phyloP scores from a whole-genome alignment of 2,797 vertebrate species.

The Danionella dracula region DNA sequence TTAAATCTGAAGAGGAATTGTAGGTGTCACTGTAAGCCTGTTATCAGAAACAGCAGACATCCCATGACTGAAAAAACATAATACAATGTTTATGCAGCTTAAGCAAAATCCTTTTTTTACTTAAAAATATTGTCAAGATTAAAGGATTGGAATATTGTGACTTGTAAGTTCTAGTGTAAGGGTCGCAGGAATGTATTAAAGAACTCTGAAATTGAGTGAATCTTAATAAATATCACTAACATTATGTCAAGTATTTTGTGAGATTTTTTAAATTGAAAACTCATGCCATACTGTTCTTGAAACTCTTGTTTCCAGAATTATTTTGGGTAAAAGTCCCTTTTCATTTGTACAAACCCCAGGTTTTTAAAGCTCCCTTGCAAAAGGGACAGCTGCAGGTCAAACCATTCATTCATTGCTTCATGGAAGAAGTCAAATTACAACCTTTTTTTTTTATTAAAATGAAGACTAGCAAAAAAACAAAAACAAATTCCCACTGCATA shows the following conservation, averaged over 20 bases:
- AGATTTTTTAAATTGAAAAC: too few species aligned
- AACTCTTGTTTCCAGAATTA: neutral
- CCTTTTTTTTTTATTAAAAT: too few species aligned
- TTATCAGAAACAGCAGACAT: neutral
- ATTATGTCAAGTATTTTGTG: too few species aligned
- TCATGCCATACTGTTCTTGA: neutral
- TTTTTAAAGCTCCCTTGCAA: too few species aligned
- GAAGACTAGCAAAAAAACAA: too few species aligned
- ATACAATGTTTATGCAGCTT: constrained; percentile 1
- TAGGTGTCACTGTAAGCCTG: neutral
- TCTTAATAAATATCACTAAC: too few species aligned
- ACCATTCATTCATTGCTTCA: too few species aligned
- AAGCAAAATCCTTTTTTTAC: constrained; percentile 5
- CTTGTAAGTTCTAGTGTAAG: neutral
- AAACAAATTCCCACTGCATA: too few species aligned
- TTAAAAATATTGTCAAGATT: neutral
- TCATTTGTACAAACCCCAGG: too few species aligned
- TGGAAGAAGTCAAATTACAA: too few species aligned
- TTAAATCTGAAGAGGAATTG: too few species aligned
- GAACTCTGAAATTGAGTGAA: neutral
- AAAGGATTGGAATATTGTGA: neutral
- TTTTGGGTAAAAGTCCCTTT: neutral
- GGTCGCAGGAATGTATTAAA: neutral
- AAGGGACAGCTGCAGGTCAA: too few species aligned
- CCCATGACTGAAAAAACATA: neutral